Conservation (phyloP, 2,888 invertebrate species). For the Plebejus melissa region DNA sequence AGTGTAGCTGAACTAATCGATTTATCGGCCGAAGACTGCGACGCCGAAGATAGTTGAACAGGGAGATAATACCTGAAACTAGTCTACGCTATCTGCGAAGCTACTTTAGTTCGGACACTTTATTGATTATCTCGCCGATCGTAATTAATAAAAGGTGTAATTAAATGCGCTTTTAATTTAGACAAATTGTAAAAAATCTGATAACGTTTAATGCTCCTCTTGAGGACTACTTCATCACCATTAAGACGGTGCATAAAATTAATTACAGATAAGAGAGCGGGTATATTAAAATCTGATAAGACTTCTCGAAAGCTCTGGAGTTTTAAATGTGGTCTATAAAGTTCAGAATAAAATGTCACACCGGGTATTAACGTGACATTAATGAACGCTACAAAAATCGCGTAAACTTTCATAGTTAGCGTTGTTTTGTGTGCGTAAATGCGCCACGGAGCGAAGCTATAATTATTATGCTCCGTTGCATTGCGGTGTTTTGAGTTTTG, state of each 20-base stretch:
- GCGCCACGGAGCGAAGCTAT: too few species aligned
- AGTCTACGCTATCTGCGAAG: background rate
- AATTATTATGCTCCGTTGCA: too few species aligned
- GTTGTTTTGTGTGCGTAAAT: too few species aligned
- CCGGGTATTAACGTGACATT: background rate
- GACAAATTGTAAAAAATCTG: conserved; percentile 23
- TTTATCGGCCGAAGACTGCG: too few species aligned
- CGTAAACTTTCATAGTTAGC: background rate
- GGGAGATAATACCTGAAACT: conserved; percentile 16
- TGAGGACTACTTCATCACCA: conserved; percentile 10
- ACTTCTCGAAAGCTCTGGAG: conserved; percentile 11
- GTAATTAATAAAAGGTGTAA: background rate
- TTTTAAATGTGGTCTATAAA: background rate
- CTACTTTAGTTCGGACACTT: conserved; percentile 9
- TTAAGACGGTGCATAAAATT: background rate
- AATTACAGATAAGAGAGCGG: background rate
- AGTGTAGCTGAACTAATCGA: too few species aligned
- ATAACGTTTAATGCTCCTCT: conserved; percentile 17
- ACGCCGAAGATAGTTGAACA: background rate
- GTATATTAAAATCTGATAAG: conserved; percentile 14
- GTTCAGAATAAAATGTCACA: background rate
- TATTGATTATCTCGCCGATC: conserved; percentile 10
- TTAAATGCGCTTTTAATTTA: conserved; percentile 25
- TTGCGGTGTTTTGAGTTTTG: too few species aligned
- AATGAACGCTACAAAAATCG: conserved; percentile 2